A percentile compares a stretch with the other conserved stretches of the same genome.
Evolutionary conservation across 2,113 vertebrate genomes (phyloP).

Genomic region (Nesogale talazaci): DNA sequence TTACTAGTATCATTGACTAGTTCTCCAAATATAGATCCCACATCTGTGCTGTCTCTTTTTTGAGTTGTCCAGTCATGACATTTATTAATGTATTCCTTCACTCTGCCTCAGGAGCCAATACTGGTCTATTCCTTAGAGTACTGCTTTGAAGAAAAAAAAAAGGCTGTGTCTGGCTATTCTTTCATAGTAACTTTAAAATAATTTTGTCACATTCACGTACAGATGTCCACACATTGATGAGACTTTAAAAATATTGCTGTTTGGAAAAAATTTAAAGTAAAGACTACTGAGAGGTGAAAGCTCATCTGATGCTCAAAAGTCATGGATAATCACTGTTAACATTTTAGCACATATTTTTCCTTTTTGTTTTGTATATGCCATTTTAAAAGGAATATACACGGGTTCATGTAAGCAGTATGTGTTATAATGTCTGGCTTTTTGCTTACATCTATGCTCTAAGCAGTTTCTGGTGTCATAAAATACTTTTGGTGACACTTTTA

Average conservation of each 20-base stretch:
- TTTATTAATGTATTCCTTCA: background rate
- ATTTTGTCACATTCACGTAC: background rate
- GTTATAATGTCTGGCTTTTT: background rate
- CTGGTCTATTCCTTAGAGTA: background rate
- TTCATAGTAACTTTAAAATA: constrained; percentile 35
- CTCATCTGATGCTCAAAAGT: background rate
- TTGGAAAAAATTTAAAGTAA: constrained; percentile 7
- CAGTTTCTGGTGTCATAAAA: background rate
- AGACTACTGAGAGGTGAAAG: background rate
- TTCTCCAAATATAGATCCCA: background rate
- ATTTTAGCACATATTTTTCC: background rate
- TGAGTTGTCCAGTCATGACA: too few relatives aligned
- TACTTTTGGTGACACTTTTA: background rate
- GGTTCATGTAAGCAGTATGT: background rate
- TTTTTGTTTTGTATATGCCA: background rate
- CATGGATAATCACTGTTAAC: background rate
- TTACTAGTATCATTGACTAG: constrained; percentile 13
- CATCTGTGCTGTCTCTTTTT: background rate
- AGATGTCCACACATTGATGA: background rate
- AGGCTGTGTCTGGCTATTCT: background rate
- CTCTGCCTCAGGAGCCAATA: background rate
- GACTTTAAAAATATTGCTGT: constrained; percentile 1
- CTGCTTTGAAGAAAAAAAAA: background rate
- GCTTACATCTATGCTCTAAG: constrained; percentile 5
- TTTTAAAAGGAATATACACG: background rate